Conservation (phyloP, 2,113 vertebrate species). For the Cairina moschata region DNA sequence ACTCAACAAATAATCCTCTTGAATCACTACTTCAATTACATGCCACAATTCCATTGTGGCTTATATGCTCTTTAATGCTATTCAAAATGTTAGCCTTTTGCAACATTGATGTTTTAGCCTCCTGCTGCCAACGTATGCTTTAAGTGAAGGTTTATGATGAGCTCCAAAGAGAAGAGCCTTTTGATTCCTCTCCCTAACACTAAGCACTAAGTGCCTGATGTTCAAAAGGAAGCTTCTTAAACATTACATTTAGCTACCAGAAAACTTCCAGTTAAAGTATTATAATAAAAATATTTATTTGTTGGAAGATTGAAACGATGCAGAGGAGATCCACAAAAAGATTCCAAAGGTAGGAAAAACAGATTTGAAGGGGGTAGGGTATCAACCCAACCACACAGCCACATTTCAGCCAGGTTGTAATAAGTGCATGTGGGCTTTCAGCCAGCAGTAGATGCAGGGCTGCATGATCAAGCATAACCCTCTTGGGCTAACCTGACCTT, state of each 20-base stretch:
- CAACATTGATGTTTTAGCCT: background rate
- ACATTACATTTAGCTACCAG: background rate
- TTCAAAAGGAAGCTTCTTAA: background rate
- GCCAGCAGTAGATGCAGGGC: background rate
- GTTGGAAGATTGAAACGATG: background rate
- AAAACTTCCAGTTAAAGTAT: background rate
- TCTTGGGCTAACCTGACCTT: background rate
- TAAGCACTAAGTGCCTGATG: background rate
- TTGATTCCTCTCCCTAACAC: rapidly evolving
- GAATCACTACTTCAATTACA: background rate
- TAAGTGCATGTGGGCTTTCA: background rate
- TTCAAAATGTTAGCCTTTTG: background rate
- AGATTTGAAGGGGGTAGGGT: background rate
- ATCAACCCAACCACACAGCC: too few species aligned
- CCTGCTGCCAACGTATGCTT: background rate
- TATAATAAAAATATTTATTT: background rate
- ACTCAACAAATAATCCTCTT: background rate
- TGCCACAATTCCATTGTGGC: background rate
- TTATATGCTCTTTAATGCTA: background rate
- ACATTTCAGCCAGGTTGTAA: background rate
- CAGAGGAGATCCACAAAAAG: background rate
- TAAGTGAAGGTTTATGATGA: background rate
- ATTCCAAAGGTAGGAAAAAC: background rate
- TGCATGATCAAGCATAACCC: background rate
- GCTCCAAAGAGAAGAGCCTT: background rate